Evolutionary conservation across 2,113 vertebrate genomes (phyloP).

Genomic region (Oriolus oriolus): DNA sequence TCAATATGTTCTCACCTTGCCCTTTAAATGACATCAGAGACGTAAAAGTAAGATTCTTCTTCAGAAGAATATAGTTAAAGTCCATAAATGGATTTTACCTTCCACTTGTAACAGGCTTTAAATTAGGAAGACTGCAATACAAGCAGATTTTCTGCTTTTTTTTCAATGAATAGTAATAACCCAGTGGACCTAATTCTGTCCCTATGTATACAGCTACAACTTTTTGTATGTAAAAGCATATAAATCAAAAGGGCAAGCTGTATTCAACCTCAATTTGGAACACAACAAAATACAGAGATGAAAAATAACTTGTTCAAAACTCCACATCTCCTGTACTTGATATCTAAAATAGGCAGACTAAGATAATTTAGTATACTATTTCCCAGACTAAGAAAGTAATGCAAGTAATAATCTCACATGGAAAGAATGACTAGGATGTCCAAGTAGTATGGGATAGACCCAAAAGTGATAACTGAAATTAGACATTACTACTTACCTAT

Average conservation of each 20-base stretch:
- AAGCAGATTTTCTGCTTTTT: neutral
- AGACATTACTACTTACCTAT: neutral
- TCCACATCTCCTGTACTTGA: neutral
- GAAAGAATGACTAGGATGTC: neutral
- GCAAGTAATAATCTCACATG: neutral
- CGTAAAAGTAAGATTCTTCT: neutral
- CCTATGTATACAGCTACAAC: neutral
- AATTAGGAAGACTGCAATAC: neutral
- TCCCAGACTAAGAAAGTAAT: neutral
- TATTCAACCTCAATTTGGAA: neutral
- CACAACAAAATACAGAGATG: neutral
- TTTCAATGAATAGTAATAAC: neutral
- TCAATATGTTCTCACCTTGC: neutral
- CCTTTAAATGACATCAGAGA: neutral
- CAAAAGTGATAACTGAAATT: neutral
- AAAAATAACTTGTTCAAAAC: neutral
- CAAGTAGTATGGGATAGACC: neutral
- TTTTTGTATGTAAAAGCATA: neutral
- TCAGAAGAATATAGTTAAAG: neutral
- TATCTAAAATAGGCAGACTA: neutral
- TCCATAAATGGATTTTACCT: neutral
- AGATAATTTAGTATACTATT: neutral
- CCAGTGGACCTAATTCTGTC: neutral
- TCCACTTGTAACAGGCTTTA: neutral
- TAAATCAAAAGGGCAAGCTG: constrained; percentile 1